A percentile compares a stretch with the other conserved stretches of the same genome.
phyloP scores from a whole-genome alignment of 2,888 invertebrate genomes.

The Andrena haemorrhoa region DNA sequence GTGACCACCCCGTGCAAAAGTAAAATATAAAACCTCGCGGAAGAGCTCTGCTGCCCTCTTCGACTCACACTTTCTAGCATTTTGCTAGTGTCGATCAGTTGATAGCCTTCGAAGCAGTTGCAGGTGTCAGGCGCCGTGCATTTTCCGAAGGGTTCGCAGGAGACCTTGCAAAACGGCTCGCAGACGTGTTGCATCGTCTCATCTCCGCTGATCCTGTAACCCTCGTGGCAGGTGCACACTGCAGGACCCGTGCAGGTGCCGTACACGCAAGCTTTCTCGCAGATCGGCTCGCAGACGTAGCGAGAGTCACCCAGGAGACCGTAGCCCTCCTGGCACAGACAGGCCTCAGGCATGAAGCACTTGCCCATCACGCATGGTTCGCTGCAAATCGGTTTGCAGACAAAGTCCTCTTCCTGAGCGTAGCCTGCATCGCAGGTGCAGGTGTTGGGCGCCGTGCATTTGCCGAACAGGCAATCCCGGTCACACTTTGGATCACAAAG shows the following conservation, averaged over 20 bases:
- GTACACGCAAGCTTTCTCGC: conserved; percentile 84
- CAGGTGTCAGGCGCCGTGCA: conserved; percentile 76
- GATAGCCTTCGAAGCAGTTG: conserved; percentile 74
- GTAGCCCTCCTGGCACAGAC: conserved; percentile 83
- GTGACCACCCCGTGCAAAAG: too few species aligned
- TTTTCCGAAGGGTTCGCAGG: conserved; percentile 70
- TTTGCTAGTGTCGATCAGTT: background rate
- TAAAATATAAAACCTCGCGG: too few species aligned
- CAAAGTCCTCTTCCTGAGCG: conserved; percentile 65
- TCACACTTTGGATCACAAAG: conserved; percentile 86
- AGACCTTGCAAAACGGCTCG: conserved; percentile 34
- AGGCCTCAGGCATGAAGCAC: conserved; percentile 72
- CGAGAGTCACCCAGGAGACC: conserved; percentile 64
- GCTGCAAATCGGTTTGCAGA: conserved; percentile 84
- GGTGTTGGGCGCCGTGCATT: conserved; percentile 85
- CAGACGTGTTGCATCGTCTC: conserved; percentile 55
- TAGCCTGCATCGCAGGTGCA: conserved; percentile 87
- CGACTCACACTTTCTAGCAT: conserved; percentile 76
- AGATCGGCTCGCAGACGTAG: conserved; percentile 77
- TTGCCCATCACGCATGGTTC: conserved; percentile 72
- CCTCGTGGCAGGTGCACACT: conserved; percentile 82
- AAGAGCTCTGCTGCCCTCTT: background rate
- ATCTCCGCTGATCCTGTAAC: conserved; percentile 80
- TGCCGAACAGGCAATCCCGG: conserved; percentile 86
- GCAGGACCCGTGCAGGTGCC: conserved; percentile 85